Percentiles rank a stretch among this genome's conserved stretches.
Conservation (phyloP, 92 coral and sea anemone species). For the Parazoanthus atlanticus region DNA sequence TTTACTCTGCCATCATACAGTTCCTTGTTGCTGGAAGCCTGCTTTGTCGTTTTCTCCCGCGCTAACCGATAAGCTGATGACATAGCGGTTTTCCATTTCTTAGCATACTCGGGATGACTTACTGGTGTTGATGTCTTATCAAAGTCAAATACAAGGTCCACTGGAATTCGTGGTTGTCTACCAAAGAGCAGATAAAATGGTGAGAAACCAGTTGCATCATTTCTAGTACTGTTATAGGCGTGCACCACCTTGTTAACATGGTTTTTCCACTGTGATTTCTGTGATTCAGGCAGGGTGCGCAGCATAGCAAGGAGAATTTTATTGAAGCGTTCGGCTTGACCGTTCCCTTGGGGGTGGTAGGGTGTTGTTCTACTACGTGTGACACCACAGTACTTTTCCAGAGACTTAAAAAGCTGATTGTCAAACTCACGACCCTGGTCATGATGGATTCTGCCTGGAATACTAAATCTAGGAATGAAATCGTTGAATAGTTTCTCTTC, state of each 20-base stretch:
- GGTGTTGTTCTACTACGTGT: conserved; percentile 50
- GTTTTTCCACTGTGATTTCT: conserved; percentile 63
- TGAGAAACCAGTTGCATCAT: conserved; percentile 67
- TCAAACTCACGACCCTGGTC: conserved; percentile 56
- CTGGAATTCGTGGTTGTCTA: conserved; percentile 56
- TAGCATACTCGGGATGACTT: conserved; percentile 55
- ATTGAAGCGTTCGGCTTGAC: conserved; percentile 61
- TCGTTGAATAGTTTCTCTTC: conserved; percentile 54
- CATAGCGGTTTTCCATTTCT: conserved; percentile 68
- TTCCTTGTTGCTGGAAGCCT: conserved; percentile 41
- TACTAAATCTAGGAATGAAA: conserved; percentile 46
- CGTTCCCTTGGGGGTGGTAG: conserved; percentile 73
- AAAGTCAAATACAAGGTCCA: conserved; percentile 53
- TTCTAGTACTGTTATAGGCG: conserved; percentile 66
- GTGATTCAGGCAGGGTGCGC: conserved; percentile 59
- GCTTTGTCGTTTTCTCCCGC: neutral
- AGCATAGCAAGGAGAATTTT: conserved; percentile 65
- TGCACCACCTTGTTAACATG: conserved; percentile 65
- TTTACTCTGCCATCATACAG: conserved; percentile 49
- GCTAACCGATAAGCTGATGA: conserved; percentile 58
- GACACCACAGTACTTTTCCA: conserved; percentile 53
- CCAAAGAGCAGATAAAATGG: conserved; percentile 69
- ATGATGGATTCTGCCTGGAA: conserved; percentile 51
- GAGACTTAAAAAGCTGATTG: conserved; percentile 26
- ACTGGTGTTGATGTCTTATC: conserved; percentile 22